Evolutionary conservation across 2,797 vertebrate species (phyloP).

Genomic region (Aselliscus stoliczkanus): DNA sequence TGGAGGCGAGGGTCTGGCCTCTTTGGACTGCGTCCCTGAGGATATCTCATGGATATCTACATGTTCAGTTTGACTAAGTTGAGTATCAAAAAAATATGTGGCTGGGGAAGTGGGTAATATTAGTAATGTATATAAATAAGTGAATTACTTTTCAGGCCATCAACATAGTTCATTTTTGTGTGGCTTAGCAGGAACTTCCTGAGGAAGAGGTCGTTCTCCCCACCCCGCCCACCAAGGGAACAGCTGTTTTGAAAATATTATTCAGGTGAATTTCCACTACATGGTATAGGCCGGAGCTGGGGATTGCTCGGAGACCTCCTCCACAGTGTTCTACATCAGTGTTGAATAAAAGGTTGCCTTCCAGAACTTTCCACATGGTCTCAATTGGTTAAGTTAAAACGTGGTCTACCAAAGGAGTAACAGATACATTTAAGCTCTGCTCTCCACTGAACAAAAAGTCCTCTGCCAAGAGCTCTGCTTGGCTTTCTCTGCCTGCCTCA

Average conservation of each 20-base stretch:
- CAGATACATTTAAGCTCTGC: background rate
- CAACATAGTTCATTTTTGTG: background rate
- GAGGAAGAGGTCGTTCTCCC: background rate
- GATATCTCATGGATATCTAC: background rate
- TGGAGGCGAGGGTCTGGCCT: background rate
- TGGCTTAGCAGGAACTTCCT: background rate
- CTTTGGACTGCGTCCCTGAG: background rate
- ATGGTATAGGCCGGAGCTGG: background rate
- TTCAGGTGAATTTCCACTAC: slow-evolving; percentile 7
- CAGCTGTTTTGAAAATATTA: background rate
- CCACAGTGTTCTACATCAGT: background rate
- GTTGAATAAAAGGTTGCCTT: background rate
- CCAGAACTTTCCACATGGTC: background rate
- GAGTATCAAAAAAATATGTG: background rate
- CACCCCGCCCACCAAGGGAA: background rate
- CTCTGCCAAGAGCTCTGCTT: background rate
- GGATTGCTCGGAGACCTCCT: background rate
- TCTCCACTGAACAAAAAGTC: background rate
- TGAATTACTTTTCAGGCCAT: background rate
- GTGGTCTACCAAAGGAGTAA: background rate
- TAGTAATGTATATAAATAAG: background rate
- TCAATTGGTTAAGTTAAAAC: background rate
- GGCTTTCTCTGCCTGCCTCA: background rate
- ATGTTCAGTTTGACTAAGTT: background rate
- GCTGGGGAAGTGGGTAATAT: background rate